Percentiles rank a stretch among this genome's conserved stretches.
phyloP scores from a whole-genome alignment of 2,888 invertebrate species.

The Pasiphila rectangulata region DNA sequence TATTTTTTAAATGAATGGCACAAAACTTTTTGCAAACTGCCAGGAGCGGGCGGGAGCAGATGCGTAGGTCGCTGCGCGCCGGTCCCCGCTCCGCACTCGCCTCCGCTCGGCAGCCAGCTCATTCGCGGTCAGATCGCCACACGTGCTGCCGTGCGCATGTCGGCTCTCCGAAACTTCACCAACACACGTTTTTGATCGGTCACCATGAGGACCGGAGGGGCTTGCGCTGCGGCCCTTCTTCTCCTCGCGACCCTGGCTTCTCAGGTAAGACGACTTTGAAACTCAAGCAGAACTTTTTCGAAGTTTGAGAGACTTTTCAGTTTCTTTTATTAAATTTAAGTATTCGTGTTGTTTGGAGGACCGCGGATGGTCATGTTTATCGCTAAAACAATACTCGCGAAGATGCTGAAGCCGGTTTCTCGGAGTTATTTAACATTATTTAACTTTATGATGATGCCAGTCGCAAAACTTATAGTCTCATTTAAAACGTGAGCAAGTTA shows the following conservation, averaged over 20 bases:
- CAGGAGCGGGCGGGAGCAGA: conserved; percentile 15
- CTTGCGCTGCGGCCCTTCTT: conserved; percentile 52
- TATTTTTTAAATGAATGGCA: not conserved
- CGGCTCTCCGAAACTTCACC: conserved; percentile 51
- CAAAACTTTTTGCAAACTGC: conserved; percentile 41
- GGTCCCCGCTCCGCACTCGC: not conserved
- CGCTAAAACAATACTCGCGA: not conserved
- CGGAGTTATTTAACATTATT: not conserved
- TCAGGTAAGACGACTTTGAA: conserved; percentile 43
- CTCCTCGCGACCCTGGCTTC: conserved; percentile 44
- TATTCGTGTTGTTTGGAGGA: not conserved
- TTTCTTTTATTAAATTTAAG: conserved; percentile 3
- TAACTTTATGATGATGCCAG: not conserved
- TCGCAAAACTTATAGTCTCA: conserved; percentile 5
- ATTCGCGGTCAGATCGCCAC: conserved; percentile 67
- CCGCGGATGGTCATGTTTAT: conserved; percentile 18
- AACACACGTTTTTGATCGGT: conserved; percentile 45
- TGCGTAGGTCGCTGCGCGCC: conserved; percentile 12
- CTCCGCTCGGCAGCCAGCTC: conserved; percentile 28
- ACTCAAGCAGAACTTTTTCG: conserved; percentile 14
- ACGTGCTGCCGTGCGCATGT: conserved; percentile 60
- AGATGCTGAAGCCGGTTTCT: conserved; percentile 8
- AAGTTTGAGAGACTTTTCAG: conserved; percentile 4
- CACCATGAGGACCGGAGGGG: conserved; percentile 61
- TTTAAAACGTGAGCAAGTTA: not conserved